phyloP scores from a whole-genome alignment of 2,797 vertebrate species.

The Eptatretus atami region DNA sequence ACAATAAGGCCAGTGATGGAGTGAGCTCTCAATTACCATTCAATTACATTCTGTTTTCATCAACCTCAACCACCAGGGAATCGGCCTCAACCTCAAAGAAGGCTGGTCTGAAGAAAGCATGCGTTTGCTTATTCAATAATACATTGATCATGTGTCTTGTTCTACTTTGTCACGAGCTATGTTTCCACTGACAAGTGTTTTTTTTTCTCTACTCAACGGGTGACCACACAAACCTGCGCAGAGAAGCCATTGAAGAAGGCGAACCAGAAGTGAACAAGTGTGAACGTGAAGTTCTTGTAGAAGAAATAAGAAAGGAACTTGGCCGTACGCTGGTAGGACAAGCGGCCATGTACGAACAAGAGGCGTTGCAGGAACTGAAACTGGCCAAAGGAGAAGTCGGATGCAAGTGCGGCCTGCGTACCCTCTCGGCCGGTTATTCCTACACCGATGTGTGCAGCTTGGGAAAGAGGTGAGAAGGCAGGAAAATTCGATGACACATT shows the following conservation, averaged over 20 bases:
- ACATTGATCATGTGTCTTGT: too few species aligned
- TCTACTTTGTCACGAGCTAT: too few species aligned
- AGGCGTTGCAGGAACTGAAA: constrained; percentile 57
- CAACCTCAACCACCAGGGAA: too few species aligned
- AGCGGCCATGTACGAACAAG: constrained; percentile 63
- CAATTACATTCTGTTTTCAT: too few species aligned
- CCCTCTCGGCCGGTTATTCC: constrained; percentile 91
- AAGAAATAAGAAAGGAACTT: constrained; percentile 83
- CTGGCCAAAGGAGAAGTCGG: constrained; percentile 72
- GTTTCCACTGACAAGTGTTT: too few species aligned
- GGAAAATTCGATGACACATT: too few species aligned
- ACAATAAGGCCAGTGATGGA: too few species aligned
- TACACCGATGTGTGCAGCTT: constrained; percentile 78
- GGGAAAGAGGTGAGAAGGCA: background rate
- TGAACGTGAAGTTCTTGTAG: constrained; percentile 91
- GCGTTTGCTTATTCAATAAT: too few species aligned
- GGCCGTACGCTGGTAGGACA: constrained; percentile 97
- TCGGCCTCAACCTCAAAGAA: too few species aligned
- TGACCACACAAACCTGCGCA: constrained; percentile 31
- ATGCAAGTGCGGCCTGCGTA: constrained; percentile 90
- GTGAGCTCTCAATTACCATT: too few species aligned
- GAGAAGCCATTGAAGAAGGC: constrained; percentile 83
- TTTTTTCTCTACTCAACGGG: too few species aligned
- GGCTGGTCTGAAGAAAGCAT: too few species aligned
- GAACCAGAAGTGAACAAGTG: constrained; percentile 75